Percentiles rank a stretch among this genome's conserved stretches.
Conservation (phyloP, 1,140 invertebrate species). For the Eupeodes corollae region DNA sequence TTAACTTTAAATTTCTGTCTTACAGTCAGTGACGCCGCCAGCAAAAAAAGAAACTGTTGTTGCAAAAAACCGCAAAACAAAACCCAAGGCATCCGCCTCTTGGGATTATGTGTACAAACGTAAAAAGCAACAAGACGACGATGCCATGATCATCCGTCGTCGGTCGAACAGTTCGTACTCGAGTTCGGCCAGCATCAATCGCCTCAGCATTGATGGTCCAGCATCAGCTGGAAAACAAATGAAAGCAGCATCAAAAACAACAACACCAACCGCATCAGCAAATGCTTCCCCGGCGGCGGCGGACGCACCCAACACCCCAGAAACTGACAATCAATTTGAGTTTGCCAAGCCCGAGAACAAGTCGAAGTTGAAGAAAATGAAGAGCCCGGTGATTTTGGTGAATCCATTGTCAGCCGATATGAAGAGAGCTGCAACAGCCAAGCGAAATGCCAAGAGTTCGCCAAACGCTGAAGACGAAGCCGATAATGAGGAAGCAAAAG, state of each 20-base stretch:
- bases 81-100: conserved; percentile 41
- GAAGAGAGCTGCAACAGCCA: conserved; percentile 9
- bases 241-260: background rate
- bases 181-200: conserved; percentile 48
- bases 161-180: conserved; percentile 75
- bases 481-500: conserved; percentile 39
- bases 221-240: background rate
- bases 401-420: conserved; percentile 24
- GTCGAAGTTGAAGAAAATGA: conserved; percentile 4
- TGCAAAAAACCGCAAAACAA: conserved; percentile 8
- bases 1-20: background rate
- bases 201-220: conserved; percentile 22
- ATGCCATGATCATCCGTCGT: conserved; percentile 64
- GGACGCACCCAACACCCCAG: conserved; percentile 14
- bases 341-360: conserved; percentile 29
- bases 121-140: conserved; percentile 49
- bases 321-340: conserved; percentile 17
- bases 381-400: background rate
- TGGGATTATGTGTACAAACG: conserved; percentile 46
- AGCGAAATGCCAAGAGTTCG: conserved; percentile 1
- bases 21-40: conserved; percentile 19
- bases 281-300: conserved; percentile 5
- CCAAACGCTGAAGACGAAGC: conserved; percentile 13
- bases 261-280: background rate
- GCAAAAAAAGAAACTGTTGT: background rate